Percentiles rank a stretch among this genome's conserved stretches.
These are phyloP conservation scores for Meloidogyne hapla DNA, from an alignment of 1,140 invertebrate genomes.

Conservation along the genomic window DNA sequence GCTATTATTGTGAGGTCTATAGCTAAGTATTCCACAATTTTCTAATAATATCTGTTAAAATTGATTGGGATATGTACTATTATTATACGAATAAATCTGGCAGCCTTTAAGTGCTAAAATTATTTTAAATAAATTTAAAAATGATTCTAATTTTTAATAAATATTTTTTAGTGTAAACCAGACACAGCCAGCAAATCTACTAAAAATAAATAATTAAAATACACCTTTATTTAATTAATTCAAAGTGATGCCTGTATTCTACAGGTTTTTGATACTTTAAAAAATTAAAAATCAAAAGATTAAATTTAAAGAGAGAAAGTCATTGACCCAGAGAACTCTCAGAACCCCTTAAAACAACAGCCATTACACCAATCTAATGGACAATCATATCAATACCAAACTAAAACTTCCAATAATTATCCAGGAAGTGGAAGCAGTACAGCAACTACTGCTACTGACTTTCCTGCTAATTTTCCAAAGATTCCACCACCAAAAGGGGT, in stretches of 20 bases:
- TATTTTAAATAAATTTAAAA: too few relatives aligned
- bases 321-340: background rate
- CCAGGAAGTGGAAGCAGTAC: background rate
- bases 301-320: background rate
- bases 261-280: background rate
- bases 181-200: too few relatives aligned
- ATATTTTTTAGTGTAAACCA: too few relatives aligned
- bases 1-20: too few relatives aligned
- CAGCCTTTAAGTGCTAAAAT: too few relatives aligned
- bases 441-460: background rate
- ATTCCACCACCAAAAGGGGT: constrained; percentile 1
- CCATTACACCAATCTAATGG: too few relatives aligned
- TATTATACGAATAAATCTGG: too few relatives aligned
- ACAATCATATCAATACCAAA: too few relatives aligned
- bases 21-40: too few relatives aligned
- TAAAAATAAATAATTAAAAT: background rate
- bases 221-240: background rate
- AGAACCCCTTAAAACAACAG: background rate
- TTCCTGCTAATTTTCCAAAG: background rate
- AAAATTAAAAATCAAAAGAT: background rate
- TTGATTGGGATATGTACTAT: too few relatives aligned
- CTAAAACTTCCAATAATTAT: background rate
- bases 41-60: too few relatives aligned
- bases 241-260: background rate
- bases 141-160: too few relatives aligned